A percentile compares a stretch with the other conserved stretches of the same genome.
phyloP scores from a whole-genome alignment of 2,113 vertebrate species.

The Equus przewalskii region DNA sequence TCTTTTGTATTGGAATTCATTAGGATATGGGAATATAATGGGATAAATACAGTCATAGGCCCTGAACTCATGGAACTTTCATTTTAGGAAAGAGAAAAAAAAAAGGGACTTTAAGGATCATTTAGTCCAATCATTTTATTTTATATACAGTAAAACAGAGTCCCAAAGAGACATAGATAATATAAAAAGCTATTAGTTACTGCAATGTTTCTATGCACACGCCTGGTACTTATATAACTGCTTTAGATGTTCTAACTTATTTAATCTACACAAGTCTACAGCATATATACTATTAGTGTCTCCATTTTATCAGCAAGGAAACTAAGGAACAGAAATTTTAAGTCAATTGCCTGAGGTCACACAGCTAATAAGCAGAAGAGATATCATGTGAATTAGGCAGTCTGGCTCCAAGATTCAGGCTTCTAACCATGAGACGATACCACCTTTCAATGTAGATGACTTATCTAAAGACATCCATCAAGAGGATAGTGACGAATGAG shows the following conservation, averaged over 20 bases:
- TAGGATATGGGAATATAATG: background rate
- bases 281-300: background rate
- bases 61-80: background rate
- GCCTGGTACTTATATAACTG: background rate
- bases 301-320: background rate
- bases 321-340: background rate
- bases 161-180: background rate
- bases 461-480: background rate
- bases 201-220: background rate
- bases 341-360: background rate
- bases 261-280: background rate
- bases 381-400: background rate
- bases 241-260: background rate
- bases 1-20: slow-evolving; percentile 18
- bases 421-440: background rate
- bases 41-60: background rate
- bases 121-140: slow-evolving; percentile 10
- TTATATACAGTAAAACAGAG: slow-evolving; percentile 27
- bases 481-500: background rate
- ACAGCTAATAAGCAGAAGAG: background rate
- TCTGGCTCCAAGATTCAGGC: background rate
- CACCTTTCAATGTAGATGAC: background rate
- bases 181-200: background rate
- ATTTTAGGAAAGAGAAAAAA: background rate
- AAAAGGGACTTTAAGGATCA: background rate